Evolutionary conservation across 2,113 vertebrate species (phyloP).

Genomic region (Indicator maculatus): DNA sequence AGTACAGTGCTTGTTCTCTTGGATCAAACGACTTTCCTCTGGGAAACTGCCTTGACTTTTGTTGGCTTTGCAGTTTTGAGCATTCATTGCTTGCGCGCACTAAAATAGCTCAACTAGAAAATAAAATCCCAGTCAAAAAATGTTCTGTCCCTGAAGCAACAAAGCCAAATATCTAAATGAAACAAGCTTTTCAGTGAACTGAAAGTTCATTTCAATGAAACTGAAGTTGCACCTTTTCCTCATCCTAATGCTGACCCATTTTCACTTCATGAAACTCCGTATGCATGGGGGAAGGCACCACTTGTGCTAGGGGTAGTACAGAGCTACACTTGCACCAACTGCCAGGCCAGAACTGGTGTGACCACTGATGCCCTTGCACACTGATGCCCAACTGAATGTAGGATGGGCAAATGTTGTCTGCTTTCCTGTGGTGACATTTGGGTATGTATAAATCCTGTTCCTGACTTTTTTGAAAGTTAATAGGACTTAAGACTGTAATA

Average conservation of each 20-base stretch:
- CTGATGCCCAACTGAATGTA: neutral
- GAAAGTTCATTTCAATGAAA: neutral
- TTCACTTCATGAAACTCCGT: neutral
- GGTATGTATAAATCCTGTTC: neutral
- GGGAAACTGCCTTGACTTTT: neutral
- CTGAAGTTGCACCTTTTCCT: accelerated
- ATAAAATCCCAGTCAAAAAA: neutral
- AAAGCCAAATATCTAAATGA: neutral
- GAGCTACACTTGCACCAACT: accelerated
- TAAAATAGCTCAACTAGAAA: neutral
- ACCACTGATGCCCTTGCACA: neutral
- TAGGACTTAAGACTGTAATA: neutral
- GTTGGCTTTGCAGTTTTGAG: neutral
- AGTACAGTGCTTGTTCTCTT: neutral
- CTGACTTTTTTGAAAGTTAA: neutral
- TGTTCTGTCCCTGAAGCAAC: neutral
- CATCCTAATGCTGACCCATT: neutral
- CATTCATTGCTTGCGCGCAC: neutral
- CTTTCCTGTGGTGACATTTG: neutral
- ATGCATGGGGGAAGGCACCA: neutral
- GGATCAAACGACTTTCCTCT: neutral
- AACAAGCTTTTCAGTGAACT: neutral
- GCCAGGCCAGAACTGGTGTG: neutral
- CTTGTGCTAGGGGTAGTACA: accelerated
- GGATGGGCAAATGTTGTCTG: neutral